A percentile compares a stretch with the other conserved stretches of the same genome.
Evolutionary conservation across 2,797 vertebrate genomes (phyloP).

Genomic region (Acrocephalus scirpaceus): DNA sequence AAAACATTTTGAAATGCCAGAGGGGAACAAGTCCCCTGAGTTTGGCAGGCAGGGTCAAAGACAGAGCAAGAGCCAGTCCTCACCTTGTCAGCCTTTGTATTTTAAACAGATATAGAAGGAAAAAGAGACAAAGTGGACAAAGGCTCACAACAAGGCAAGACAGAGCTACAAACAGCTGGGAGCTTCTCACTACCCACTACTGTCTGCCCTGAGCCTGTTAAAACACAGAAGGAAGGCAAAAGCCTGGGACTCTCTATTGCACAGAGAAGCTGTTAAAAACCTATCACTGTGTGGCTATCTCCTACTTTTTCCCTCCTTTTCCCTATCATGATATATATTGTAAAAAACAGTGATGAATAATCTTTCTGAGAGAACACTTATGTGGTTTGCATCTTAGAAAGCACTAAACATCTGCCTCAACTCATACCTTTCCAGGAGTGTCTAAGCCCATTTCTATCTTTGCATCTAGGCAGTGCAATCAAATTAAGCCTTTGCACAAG

Average conservation of each 20-base stretch:
- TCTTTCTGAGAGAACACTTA: background rate
- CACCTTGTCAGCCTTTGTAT: background rate
- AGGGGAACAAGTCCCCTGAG: background rate
- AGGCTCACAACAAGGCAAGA: background rate
- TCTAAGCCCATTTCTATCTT: background rate
- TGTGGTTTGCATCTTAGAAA: background rate
- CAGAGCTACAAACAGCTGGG: background rate
- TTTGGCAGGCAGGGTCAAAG: background rate
- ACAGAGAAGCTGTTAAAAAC: background rate
- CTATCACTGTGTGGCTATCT: background rate
- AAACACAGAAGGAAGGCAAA: background rate
- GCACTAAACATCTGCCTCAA: background rate
- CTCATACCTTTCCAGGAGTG: background rate
- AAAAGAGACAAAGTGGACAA: background rate
- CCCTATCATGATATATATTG: background rate
- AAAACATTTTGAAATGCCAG: background rate
- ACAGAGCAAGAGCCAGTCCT: background rate
- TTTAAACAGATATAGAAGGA: background rate
- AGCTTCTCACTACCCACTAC: background rate
- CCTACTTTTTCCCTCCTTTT: background rate
- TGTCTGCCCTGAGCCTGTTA: accelerated
- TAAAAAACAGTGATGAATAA: background rate
- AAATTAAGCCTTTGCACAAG: background rate
- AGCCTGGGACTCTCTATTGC: background rate
- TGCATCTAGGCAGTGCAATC: background rate